Conservation (phyloP, 2,797 vertebrate genomes). For the Anguilla obscura region DNA sequence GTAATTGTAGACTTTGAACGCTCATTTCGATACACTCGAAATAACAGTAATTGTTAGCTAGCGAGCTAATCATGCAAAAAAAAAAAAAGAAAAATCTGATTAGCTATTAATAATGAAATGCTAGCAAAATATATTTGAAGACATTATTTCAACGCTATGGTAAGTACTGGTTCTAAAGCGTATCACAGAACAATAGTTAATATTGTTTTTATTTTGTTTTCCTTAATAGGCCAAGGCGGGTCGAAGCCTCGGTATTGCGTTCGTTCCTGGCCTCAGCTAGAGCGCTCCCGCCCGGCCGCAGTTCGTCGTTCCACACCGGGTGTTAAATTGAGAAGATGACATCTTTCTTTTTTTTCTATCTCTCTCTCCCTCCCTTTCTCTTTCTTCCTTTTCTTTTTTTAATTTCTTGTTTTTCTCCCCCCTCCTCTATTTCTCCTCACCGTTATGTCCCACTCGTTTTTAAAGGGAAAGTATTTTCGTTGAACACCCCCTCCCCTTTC, state of each 20-base stretch:
- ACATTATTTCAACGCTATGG: conserved; percentile 43
- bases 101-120: conserved; percentile 14
- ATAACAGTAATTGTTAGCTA: conserved; percentile 28
- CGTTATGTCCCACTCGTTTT: conserved; percentile 77
- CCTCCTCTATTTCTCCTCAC: conserved; percentile 78
- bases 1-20: neutral
- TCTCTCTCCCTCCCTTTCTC: conserved; percentile 74
- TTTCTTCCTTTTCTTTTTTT: conserved; percentile 80
- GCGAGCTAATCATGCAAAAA: conserved; percentile 21
- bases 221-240: conserved; percentile 72
- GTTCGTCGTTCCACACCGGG: conserved; percentile 76
- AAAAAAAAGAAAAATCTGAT: conserved; percentile 23
- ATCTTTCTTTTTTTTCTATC: conserved; percentile 82
- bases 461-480: conserved; percentile 73
- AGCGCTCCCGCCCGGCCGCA: conserved; percentile 72
- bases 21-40: conserved; percentile 39
- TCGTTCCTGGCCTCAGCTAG: conserved; percentile 73
- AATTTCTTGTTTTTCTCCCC: conserved; percentile 81
- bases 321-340: conserved; percentile 76
- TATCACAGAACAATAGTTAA: conserved; percentile 61
- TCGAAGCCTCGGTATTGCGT: conserved; percentile 78
- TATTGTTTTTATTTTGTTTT: conserved; percentile 64
- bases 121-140: conserved; percentile 13
- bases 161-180: conserved; percentile 59
- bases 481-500: conserved; percentile 34